phyloP scores from a whole-genome alignment of 2,113 vertebrate genomes.

The Apteryx owenii region DNA sequence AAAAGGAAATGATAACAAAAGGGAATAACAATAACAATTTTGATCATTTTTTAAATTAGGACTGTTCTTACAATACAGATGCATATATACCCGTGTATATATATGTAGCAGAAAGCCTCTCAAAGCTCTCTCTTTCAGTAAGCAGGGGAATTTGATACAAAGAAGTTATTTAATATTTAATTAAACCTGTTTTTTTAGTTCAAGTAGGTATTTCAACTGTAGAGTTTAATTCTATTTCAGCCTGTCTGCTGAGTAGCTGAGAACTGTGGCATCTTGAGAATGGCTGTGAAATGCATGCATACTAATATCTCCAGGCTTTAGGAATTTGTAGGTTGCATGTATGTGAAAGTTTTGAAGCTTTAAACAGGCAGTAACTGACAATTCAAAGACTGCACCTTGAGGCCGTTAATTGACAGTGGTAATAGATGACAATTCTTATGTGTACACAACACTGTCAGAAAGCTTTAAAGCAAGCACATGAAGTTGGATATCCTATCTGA shows the following conservation, averaged over 20 bases:
- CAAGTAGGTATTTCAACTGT: neutral
- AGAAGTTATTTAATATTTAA: neutral
- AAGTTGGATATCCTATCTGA: neutral
- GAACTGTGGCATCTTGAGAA: neutral
- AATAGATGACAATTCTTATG: neutral
- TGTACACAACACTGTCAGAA: neutral
- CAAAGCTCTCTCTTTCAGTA: neutral
- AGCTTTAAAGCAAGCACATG: neutral
- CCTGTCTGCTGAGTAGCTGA: neutral
- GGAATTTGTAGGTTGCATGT: neutral
- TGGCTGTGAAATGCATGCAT: neutral
- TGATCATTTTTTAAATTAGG: neutral
- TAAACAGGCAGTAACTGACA: neutral
- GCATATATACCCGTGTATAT: neutral
- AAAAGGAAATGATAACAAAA: neutral
- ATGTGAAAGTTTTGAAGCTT: neutral
- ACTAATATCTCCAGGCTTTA: neutral
- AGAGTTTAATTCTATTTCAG: conserved; percentile 2
- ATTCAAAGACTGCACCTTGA: neutral
- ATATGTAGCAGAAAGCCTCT: neutral
- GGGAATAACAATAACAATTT: neutral
- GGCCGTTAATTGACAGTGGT: neutral
- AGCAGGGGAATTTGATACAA: neutral
- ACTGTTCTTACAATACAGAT: neutral
- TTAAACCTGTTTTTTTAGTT: neutral